A percentile compares a stretch with the other conserved stretches of the same genome.
These are phyloP conservation scores for Pampusana beccarii DNA, from an alignment of 2,113 vertebrate genomes.

Conservation along the genomic window DNA sequence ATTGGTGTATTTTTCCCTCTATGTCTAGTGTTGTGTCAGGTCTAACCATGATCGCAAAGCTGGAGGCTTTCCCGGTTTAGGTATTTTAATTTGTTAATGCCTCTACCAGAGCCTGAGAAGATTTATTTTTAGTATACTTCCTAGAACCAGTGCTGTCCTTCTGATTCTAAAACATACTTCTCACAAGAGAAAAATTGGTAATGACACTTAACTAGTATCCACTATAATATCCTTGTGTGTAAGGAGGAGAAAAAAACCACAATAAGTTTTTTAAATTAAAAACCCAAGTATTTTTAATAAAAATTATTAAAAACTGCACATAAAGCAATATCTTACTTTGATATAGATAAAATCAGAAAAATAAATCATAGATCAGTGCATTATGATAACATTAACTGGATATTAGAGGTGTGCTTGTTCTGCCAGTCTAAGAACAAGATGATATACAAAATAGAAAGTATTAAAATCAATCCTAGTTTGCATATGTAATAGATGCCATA, in stretches of 20 bases:
- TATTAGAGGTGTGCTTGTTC: neutral
- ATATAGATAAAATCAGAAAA: neutral
- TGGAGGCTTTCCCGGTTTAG: neutral
- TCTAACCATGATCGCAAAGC: neutral
- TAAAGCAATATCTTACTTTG: neutral
- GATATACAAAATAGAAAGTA: neutral
- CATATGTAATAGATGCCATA: neutral
- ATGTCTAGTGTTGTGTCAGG: neutral
- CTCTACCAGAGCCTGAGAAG: neutral
- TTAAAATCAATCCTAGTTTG: neutral
- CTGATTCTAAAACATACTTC: neutral
- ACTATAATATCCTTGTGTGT: rapidly evolving
- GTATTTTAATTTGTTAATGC: neutral
- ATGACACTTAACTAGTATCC: neutral
- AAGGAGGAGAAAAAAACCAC: neutral
- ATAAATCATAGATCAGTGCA: neutral
- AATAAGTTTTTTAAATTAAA: neutral
- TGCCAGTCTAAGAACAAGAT: neutral
- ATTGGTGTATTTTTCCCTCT: neutral
- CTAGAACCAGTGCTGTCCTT: neutral
- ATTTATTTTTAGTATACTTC: neutral
- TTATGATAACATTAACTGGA: neutral
- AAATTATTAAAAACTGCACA: neutral
- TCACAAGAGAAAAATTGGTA: neutral
- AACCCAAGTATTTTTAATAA: neutral